Evolutionary conservation across 2,888 invertebrate genomes (phyloP), one percentile per base, ranked within the genome.

Genomic region (Luperina testacea): DNA sequence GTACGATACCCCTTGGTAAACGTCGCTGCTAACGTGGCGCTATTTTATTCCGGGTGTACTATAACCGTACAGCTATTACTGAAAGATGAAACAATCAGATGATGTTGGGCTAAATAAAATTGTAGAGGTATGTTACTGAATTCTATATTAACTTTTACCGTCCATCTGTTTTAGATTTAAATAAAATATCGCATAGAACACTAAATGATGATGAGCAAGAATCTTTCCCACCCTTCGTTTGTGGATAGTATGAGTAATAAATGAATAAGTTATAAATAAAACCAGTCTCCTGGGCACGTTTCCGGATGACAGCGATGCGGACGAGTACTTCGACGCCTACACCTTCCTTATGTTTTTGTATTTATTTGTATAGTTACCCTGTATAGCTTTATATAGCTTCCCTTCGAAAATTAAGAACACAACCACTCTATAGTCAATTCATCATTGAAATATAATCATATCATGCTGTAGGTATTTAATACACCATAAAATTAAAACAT

Each of bases 21-120:
- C 27, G 48, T 7, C 27, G 48, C 68, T 7, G 20, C 2, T 20
- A 27, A 48, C 17, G n/a, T 7, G 5, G 13, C 51, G 8, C 51
- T 75, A 80, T 85, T 61, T 70, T 67, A 27, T 64, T 38, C 11
- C 13, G 6, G 45, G 42, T 24, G 59, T 61, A 38, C 17, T 45
- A 11, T 45, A 61, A 48, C 15, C 27, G 48, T 32, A 13, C 20
- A 32, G 59, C 27, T 70, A 70, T 72, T 75, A 61, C 68, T 69
- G 75, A 51, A 72, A 74, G n/a, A 72, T 59, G 67, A 69, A 80
- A 64, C 67, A 59, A 51, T 17, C 32, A 63, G 59, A 72, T 68
- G 64, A 72, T 63, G 32, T n/a, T 9, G n/a, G 32, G 15, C 42
- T 68, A 11, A 38, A 74, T 68, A 63, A 64, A 70, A 67, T 70